Conservation (phyloP, 2,888 invertebrate species). For the Rhagonycha lutea region DNA sequence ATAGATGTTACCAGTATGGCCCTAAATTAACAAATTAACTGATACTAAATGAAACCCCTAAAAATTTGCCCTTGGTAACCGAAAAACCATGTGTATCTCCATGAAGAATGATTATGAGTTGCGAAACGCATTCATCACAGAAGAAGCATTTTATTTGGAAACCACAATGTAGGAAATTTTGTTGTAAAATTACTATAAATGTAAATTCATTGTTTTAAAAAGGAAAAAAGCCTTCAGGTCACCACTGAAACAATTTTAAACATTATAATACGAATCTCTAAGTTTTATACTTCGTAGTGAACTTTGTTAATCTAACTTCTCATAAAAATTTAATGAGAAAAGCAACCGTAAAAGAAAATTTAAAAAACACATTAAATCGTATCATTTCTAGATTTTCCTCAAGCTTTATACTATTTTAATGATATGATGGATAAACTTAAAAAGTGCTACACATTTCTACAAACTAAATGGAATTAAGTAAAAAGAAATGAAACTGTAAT, state of each 20-base stretch:
- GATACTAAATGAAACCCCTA: no score
- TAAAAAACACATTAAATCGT: not conserved
- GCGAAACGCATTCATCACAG: no score
- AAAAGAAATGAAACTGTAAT: not conserved
- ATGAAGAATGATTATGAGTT: no score
- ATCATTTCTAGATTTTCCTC: not conserved
- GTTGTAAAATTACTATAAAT: no score
- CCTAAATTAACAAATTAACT: no score
- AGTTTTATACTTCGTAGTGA: not conserved
- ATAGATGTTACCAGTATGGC: no score
- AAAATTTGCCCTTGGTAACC: no score
- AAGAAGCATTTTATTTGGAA: no score
- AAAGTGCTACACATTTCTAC: not conserved
- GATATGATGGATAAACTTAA: not conserved
- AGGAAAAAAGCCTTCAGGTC: not conserved
- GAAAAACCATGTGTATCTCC: no score
- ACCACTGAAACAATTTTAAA: not conserved
- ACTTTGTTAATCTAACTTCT: not conserved
- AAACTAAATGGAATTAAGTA: not conserved
- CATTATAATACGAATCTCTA: not conserved
- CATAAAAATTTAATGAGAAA: not conserved
- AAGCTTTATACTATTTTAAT: not conserved
- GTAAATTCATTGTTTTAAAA: not conserved
- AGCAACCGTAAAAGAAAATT: not conserved
- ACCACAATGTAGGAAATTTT: no score